Base-by-base conservation (phyloP, 2,888 invertebrate species). In the Iselma pallidipennis region DNA sequence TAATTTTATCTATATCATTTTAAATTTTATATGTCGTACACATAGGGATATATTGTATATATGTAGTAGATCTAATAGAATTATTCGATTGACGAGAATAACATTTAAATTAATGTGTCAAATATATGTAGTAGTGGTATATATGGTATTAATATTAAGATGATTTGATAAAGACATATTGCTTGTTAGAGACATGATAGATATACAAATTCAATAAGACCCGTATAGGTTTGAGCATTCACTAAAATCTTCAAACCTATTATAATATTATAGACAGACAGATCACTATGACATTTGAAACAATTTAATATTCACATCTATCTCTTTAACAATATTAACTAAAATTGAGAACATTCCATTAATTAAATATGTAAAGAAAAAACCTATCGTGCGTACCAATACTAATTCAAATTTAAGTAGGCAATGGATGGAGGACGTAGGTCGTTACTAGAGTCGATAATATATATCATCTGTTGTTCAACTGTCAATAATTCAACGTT, bases 161-260 rank as follows among this genome's bases (percentile, higher is more conserved):
- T 63, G 59, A 60, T 54, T 64, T 66, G 59, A 65, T 69, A 65
- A 62, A 68, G 69, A 68, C 69, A 68, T 68, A 69, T 69, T 63
- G 65, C 66, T 61, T 58, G 49, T 29, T 55, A 37, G 37, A 16
- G 16, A 16, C 16, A 37, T 37, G 37, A 37, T n/a, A n/a, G 37
- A 57, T 58, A 60, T 66, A 66, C 61, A 59, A 59, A 63, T 58
- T 59, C 49, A 65, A 57, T 61, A 57, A 61, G 57, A 37, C 64
- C 60, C 60, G 55, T 61, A 60, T 59, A 49, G 23, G n/a, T 12
- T 57, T 29, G 16, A 37, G n/a, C 16, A 37, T 6, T 19, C n/a
- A n/a, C n/a, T n/a, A 37, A 37, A 37, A 37, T 37, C 37, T 16
- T 37, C 9, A 16, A 16, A 37, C 26, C 6, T 37, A 16, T 37